phyloP scores from a whole-genome alignment of 2,797 vertebrate species.

The Florisuga fusca region DNA sequence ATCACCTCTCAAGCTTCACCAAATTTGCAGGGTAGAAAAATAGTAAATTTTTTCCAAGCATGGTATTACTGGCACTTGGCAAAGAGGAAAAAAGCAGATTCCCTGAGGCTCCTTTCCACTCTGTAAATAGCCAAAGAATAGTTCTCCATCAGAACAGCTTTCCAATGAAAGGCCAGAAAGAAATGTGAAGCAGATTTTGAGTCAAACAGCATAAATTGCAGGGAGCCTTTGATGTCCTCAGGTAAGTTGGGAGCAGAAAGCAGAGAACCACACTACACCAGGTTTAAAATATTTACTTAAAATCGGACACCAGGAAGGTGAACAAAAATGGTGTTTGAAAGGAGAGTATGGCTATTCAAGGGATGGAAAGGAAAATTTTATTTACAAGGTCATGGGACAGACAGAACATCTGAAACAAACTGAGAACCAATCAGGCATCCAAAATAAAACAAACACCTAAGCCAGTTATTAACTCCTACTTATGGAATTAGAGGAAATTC shows the following conservation, averaged over 20 bases:
- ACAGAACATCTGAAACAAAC: conserved; percentile 1
- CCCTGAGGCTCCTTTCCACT: background rate
- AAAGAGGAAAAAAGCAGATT: background rate
- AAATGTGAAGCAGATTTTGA: background rate
- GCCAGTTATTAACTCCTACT: background rate
- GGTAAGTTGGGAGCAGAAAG: background rate
- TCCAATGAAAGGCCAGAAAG: background rate
- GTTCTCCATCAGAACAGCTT: background rate
- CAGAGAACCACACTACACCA: rapidly evolving
- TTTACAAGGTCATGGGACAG: background rate
- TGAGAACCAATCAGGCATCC: background rate
- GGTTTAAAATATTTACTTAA: background rate
- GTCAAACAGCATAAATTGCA: rapidly evolving
- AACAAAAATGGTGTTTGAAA: background rate
- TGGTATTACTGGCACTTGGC: background rate
- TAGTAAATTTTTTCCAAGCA: background rate
- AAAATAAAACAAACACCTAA: conserved; percentile 17
- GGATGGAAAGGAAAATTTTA: background rate
- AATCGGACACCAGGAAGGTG: background rate
- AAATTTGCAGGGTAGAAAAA: background rate
- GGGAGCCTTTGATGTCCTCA: background rate
- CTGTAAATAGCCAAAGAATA: background rate
- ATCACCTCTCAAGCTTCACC: background rate
- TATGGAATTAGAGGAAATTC: background rate
- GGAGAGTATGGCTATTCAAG: background rate